Percentiles rank a stretch among this genome's conserved stretches.
phyloP scores from a whole-genome alignment of 1,140 invertebrate genomes.

The Leucophenga varia region DNA sequence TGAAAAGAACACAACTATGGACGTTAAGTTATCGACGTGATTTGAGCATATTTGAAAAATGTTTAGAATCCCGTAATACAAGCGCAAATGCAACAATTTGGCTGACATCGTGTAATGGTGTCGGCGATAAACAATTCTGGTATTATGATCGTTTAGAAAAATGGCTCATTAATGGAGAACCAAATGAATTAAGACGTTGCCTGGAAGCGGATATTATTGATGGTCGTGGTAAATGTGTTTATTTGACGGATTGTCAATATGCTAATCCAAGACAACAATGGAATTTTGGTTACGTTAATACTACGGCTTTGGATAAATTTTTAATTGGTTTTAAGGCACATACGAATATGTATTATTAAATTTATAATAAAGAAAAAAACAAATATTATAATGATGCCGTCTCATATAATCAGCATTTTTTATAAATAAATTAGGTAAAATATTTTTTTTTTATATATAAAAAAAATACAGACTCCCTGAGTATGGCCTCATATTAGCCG shows the following conservation, averaged over 20 bases:
- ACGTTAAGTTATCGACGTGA: conserved; percentile 86
- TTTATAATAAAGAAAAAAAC: no score
- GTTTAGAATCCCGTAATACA: conserved; percentile 83
- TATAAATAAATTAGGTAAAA: no score
- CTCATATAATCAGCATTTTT: no score
- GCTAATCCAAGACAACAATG: conserved; percentile 28
- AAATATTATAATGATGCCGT: no score
- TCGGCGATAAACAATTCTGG: conserved; percentile 91
- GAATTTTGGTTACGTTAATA: conserved; percentile 41
- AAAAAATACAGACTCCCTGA: no score
- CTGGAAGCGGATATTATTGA: conserved; percentile 21
- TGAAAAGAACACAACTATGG: conserved; percentile 62
- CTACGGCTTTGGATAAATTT: conserved; percentile 21
- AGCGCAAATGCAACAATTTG: conserved; percentile 69
- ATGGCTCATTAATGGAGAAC: conserved; percentile 26
- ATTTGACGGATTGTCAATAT: conserved; percentile 24
- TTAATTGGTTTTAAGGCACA: conserved; percentile 17
- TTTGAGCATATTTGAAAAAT: conserved; percentile 76
- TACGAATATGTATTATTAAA: no score
- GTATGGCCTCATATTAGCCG: no score
- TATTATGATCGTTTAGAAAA: conserved; percentile 69
- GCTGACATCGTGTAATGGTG: conserved; percentile 76
- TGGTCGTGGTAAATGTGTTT: conserved; percentile 3
- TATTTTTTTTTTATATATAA: no score
- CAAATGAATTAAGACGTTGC: conserved; percentile 12